phyloP scores from a whole-genome alignment of 2,888 invertebrate genomes.

The Drosophila vallismaia region DNA sequence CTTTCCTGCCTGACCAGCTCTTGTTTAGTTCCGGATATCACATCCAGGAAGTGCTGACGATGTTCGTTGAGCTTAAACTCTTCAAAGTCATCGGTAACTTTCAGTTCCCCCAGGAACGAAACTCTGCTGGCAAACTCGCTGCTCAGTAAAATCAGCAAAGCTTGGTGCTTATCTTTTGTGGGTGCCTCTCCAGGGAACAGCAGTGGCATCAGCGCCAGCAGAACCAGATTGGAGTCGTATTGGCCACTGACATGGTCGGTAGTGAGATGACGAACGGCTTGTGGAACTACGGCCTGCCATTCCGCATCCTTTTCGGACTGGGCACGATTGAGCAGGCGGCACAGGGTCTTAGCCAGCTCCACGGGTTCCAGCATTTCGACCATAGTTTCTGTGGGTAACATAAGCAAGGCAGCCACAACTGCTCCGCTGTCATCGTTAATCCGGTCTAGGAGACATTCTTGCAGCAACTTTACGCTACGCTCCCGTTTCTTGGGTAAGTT shows the following conservation, averaged over 20 bases:
- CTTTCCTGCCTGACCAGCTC: constrained; percentile 45
- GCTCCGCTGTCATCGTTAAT: constrained; percentile 88
- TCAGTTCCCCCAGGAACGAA: constrained; percentile 59
- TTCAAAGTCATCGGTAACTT: constrained; percentile 22
- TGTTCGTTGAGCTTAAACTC: constrained; percentile 61
- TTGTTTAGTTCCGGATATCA: constrained; percentile 52
- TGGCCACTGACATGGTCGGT: constrained; percentile 82
- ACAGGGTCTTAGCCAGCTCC: constrained; percentile 85
- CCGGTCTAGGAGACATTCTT: constrained; percentile 87
- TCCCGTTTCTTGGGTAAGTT: constrained; percentile 83
- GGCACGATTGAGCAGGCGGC: constrained; percentile 85
- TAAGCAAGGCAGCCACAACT: constrained; percentile 86
- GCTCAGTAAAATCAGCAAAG: constrained; percentile 58
- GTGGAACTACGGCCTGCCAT: constrained; percentile 82
- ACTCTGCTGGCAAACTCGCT: constrained; percentile 68
- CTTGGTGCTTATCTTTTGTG: constrained; percentile 43
- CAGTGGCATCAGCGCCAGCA: constrained; percentile 77
- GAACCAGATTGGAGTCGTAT: constrained; percentile 81
- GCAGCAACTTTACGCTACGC: constrained; percentile 85
- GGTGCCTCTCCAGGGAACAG: constrained; percentile 68
- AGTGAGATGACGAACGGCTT: constrained; percentile 85
- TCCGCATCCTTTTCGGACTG: constrained; percentile 81
- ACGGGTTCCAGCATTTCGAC: constrained; percentile 83
- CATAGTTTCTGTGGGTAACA: constrained; percentile 83
- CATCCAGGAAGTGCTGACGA: constrained; percentile 72